phyloP scores from a whole-genome alignment of 1,140 invertebrate species.

The Pseudachorutes palmiensis region DNA sequence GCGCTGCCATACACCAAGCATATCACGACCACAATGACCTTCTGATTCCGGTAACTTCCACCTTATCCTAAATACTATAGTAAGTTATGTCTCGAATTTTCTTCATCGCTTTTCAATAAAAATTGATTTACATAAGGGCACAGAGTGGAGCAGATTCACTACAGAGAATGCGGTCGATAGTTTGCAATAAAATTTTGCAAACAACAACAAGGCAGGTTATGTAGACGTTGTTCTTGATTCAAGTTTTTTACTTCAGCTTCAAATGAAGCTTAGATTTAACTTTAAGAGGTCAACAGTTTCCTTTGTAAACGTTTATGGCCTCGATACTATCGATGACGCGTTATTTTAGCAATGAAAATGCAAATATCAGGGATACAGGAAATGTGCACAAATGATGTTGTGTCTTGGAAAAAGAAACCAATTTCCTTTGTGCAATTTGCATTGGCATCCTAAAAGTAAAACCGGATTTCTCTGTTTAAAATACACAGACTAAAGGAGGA shows the following conservation, averaged over 20 bases:
- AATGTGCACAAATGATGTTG: not conserved
- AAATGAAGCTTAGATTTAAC: not conserved
- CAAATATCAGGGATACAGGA: not conserved
- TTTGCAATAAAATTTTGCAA: slow-evolving; percentile 2
- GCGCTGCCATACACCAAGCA: too few species aligned
- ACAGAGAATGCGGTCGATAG: too few species aligned
- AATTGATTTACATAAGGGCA: too few species aligned
- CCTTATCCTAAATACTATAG: too few species aligned
- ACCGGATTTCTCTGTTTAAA: slow-evolving; percentile 9
- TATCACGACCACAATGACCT: too few species aligned
- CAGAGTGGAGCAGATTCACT: too few species aligned
- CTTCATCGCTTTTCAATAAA: too few species aligned
- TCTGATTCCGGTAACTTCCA: too few species aligned
- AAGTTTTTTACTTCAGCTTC: not conserved
- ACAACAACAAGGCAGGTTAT: not conserved
- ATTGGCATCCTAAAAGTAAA: slow-evolving; percentile 3
- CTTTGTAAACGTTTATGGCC: too few species aligned
- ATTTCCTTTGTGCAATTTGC: not conserved
- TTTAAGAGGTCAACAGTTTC: not conserved
- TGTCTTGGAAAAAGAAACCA: not conserved
- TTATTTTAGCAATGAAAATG: too few species aligned
- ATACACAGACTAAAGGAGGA: not conserved
- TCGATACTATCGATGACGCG: too few species aligned
- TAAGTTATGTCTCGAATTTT: too few species aligned
- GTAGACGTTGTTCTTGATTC: not conserved